Conservation (phyloP, 2,888 invertebrate species). For the Mongoloraphidia duomilia region DNA sequence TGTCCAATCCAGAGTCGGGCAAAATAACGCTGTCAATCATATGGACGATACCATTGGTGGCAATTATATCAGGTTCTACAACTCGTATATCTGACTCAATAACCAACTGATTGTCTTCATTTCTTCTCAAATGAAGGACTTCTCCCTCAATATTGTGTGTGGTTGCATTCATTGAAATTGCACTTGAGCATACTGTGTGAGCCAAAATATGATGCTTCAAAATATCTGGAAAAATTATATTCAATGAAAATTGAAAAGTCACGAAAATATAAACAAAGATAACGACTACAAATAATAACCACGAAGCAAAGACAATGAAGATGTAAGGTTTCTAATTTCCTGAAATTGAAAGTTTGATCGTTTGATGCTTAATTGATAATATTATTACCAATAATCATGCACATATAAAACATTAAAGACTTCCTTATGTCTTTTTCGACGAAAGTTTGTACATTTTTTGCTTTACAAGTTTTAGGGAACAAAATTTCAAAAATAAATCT, state of each 20-base stretch:
- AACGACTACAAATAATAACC: too few species aligned
- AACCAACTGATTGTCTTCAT: slow-evolving; percentile 35
- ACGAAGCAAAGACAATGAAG: too few species aligned
- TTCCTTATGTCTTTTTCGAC: not conserved
- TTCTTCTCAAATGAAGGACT: slow-evolving; percentile 33
- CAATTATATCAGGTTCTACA: slow-evolving; percentile 44
- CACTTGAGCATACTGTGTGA: slow-evolving; percentile 49
- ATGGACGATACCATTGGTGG: slow-evolving; percentile 59
- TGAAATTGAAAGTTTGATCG: too few species aligned
- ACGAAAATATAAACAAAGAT: too few species aligned
- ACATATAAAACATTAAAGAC: not conserved
- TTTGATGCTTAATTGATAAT: not conserved
- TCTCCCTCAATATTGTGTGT: slow-evolving; percentile 36
- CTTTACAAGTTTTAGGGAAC: not conserved
- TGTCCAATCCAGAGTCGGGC: slow-evolving; percentile 37
- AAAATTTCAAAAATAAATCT: not conserved
- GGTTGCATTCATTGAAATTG: slow-evolving; percentile 37
- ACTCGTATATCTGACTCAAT: slow-evolving; percentile 44
- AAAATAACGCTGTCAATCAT: slow-evolving; percentile 49
- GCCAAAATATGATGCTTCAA: slow-evolving; percentile 51
- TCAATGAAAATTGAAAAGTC: not conserved
- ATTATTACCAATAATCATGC: not conserved
- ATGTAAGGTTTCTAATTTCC: too few species aligned
- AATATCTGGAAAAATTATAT: slow-evolving; percentile 33
- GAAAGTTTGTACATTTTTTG: not conserved